phyloP scores from a whole-genome alignment of 2,797 vertebrate species.

The Argentina silus region DNA sequence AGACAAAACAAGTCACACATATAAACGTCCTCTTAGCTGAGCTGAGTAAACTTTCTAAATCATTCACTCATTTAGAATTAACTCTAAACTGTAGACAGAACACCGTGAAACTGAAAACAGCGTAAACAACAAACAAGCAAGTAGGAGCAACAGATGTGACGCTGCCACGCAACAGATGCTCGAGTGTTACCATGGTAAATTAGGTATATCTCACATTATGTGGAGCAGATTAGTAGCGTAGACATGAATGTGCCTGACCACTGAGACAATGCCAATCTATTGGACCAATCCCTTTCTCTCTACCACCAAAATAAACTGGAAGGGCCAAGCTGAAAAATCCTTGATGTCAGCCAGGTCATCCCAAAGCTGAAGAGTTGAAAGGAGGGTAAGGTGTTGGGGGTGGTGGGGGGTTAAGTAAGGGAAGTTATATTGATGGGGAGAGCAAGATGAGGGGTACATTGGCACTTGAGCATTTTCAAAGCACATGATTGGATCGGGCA shows the following conservation, averaged over 20 bases:
- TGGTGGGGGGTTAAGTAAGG: too few relatives aligned
- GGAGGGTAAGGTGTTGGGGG: not conserved
- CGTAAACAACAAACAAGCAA: not conserved
- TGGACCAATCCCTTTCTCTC: not conserved
- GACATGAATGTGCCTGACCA: not conserved
- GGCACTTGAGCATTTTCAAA: not conserved
- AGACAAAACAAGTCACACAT: constrained; percentile 3
- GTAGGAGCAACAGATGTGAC: not conserved
- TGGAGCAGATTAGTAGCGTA: not conserved
- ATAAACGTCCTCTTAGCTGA: not conserved
- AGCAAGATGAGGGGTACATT: not conserved
- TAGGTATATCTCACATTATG: not conserved
- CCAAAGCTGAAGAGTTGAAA: constrained; percentile 13
- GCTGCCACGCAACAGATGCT: constrained; percentile 10
- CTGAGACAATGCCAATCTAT: not conserved
- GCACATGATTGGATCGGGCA: not conserved
- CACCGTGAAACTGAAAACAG: not conserved
- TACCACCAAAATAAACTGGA: not conserved
- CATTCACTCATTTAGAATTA: not conserved
- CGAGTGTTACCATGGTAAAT: not conserved
- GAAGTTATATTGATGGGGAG: not conserved
- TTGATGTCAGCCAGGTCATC: too few relatives aligned
- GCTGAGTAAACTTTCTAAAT: not conserved
- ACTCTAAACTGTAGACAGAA: not conserved
- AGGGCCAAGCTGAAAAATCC: too few relatives aligned